Evolutionary conservation across 1,140 invertebrate genomes (phyloP), one percentile per base, ranked within the genome.

Genomic region (Nixonia krombeini): DNA sequence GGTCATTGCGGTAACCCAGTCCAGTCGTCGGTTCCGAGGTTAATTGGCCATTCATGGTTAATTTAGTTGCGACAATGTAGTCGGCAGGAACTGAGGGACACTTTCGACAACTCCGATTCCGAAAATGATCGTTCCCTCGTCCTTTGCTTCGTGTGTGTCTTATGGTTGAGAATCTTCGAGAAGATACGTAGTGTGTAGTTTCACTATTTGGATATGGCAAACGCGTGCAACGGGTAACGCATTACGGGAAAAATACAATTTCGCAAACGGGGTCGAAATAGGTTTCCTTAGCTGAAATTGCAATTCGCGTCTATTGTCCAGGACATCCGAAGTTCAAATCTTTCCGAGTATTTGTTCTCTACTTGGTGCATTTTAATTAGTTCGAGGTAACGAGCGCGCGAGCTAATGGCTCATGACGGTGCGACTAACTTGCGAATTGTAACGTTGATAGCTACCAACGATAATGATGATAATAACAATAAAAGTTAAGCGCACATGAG

Each of bases 31-130:
- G 57, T 72, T 70, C 21, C 63, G 72, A 79, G 75, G 78, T 82
- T 83, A 83, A 85, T 85, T 84, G 79, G 76, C 72, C 78, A 81
- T 84, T 85, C 83, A 83, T 68, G 45, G 75, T 79, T 82, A 85
- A 85, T 83, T 81, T 79, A 80, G 72, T 81, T 75, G 69, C 69
- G 68, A 63, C 71, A 45, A 58, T 64, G 55, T 37, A 25, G 50
- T 46, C 13, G 13, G 21, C 47, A 58, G 68, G 71, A 74, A 67
- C 64, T 58, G 76, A 77, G 70, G 70, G 69, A 38, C 7, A 35
- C 10, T 33, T 33, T 33, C 28, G 23, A 47, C 28, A 58, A 45
- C 47, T 53, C 49, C 10, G 23, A 13, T 56, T 51, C 25, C n/a
- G n/a, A n/a, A n/a, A n/a, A n/a, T n/a, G n/a, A n/a, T n/a, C n/a